A percentile compares a stretch with the other conserved stretches of the same genome.
These are phyloP conservation scores for Mus spretus DNA, from an alignment of 2,797 vertebrate species.

Conservation along the genomic window DNA sequence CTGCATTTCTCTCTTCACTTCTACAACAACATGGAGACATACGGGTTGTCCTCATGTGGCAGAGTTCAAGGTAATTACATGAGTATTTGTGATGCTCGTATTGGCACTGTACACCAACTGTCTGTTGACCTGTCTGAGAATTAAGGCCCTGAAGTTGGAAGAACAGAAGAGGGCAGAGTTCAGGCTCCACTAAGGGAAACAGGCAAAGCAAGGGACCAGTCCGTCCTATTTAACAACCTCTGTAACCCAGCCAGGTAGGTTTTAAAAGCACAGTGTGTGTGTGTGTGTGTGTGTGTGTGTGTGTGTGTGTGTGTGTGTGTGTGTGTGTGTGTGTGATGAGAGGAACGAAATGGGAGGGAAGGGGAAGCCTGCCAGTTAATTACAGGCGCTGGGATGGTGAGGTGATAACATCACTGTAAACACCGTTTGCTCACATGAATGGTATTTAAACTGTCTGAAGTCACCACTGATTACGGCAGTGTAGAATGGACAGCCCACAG, in stretches of 20 bases:
- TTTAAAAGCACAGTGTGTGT: background rate
- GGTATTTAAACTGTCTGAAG: constrained; percentile 21
- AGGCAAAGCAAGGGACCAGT: background rate
- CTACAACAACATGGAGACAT: background rate
- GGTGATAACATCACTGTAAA: background rate
- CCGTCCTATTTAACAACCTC: background rate
- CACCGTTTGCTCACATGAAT: background rate
- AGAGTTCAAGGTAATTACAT: background rate
- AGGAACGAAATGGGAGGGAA: background rate
- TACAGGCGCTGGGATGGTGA: background rate
- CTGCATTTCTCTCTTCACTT: background rate
- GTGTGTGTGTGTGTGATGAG: background rate
- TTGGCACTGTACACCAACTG: background rate
- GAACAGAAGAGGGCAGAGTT: background rate
- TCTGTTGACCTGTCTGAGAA: constrained; percentile 23
- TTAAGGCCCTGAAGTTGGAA: background rate
- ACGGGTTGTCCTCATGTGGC: background rate
- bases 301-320: background rate
- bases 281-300: background rate
- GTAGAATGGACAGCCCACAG: background rate
- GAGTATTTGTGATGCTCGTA: background rate
- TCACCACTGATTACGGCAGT: background rate
- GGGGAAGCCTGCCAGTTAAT: background rate
- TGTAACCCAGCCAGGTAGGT: background rate
- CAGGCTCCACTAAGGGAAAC: background rate